Base-by-base conservation (phyloP, 37 sponge, comb jelly and placozoan species). In the Geodia barretti region DNA sequence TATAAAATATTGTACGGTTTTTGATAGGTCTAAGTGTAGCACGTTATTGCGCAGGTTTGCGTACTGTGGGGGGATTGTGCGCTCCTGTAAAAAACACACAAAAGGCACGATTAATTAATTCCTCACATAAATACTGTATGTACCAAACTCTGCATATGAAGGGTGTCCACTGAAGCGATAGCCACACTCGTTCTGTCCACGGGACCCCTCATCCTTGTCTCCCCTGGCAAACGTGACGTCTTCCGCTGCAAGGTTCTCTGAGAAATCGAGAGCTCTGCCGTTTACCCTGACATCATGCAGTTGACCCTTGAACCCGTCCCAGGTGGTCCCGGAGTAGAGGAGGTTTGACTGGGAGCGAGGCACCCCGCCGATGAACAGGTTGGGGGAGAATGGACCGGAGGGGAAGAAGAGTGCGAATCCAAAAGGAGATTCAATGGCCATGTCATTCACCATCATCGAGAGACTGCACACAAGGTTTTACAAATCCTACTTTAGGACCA, bases 191-290 rank as follows among this genome's bases (percentile, higher is more conserved):
- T 64, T 64, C 2, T 68, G 3, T 33, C 54, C 54, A 7, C 14
- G 54, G 54, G 1, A 3, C 5, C 68, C 68, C 25, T 2, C 31
- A 68, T 21, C 34, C 20, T 29, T 30, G 20, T 28, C 34, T 20
- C 68, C 30, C 20, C 33, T 68, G 3, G 3, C 34, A 29, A 30
- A 68, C 31, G 68, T 21, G 19, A 68, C 5, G 1, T 68, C 33
- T 5, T 68, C 34, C 1, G 68, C 25, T 28, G 30, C 34, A 33
- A 33, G 2, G 34, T 68, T 68, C 34, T 68, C 68, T 20, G 20
- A 33, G 33, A 68, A 68, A 29, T 68, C 68, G 33, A 68, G 68
- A 20, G 33, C 4, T 29, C 68, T 68, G 19, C 68, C 68, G 20
- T 33, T 68, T 25, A 68, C 4, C 33, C 31, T 20, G 1, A 68